Base-by-base conservation (phyloP, 2,888 invertebrate species). In the Tiliacea aurago region DNA sequence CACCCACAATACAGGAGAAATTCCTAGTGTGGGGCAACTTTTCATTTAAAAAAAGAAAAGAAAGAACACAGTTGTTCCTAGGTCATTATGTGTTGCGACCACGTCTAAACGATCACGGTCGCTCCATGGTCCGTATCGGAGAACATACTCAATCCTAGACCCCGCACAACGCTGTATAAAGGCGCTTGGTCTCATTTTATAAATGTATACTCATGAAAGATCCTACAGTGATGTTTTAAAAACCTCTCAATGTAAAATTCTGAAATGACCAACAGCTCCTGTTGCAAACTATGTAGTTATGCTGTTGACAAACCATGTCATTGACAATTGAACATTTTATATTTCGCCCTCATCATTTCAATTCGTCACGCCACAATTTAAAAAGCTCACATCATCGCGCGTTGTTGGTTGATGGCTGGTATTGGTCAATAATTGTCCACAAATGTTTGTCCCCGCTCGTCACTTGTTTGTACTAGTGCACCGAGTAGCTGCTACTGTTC, bases 351-450 rank as follows among this genome's bases (percentile, higher is more conserved):
- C 56, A 37, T 66, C n/a, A 55, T 67, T 70, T 23, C 47, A 28
- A 61, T 69, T 78, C 33, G 68, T 74, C 61, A 71, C 51, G 64
- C 43, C 64, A 67, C 67, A 28, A 45, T 70, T 59, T 55, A 68
- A 70, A 80, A 68, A 73, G 56, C 73, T 64, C 58, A 7, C 67
- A 23, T 64, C 47, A 58, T 28, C 53, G 11, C 56, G 49, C 37
- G 23, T 55, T 33, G 63, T 20, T 41, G 61, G 70, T 51, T 51
- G 33, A 41, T 66, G 53, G 56, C 56, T 9, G 47, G 65, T 61
- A 58, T 71, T 80, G 56, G 76, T 80, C 76, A 80, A 80, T 81
- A 80, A 64, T 77, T 75, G 79, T 83, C 61, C 53, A 63, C 81
- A 82, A 83, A 82, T 83, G 79, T 82, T 82, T 79, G 80, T 56